Evolutionary conservation across 2,797 vertebrate species (phyloP).

Genomic region (Chelidonichthys spinosus): DNA sequence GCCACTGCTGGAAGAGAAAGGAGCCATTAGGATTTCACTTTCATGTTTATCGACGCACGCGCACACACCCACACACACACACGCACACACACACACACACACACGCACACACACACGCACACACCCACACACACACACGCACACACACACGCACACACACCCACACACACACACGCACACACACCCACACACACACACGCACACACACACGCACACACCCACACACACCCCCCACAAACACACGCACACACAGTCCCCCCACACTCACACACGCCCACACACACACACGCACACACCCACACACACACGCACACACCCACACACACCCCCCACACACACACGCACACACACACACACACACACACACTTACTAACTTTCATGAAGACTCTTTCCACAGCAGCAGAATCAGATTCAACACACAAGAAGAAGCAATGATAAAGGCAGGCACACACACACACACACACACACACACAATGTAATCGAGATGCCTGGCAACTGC

Average conservation of each 20-base stretch:
- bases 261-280: constrained; percentile 40
- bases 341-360: constrained; percentile 25
- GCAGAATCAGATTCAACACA: constrained; percentile 31
- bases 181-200: constrained; percentile 38
- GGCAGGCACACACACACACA: constrained; percentile 6
- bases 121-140: constrained; percentile 26
- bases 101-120: constrained; percentile 34
- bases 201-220: constrained; percentile 18
- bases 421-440: constrained; percentile 29
- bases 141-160: neutral
- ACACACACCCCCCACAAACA: neutral
- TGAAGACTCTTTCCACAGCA: constrained; percentile 29
- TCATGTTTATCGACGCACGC: constrained; percentile 57
- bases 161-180: constrained; percentile 29
- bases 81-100: constrained; percentile 34
- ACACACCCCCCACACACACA: constrained; percentile 26
- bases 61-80: neutral
- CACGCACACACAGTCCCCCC: constrained; percentile 21
- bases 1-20: constrained; percentile 64
- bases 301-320: constrained; percentile 10
- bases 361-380: constrained; percentile 25
- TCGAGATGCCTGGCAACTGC: constrained; percentile 67
- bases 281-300: constrained; percentile 22
- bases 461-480: constrained; percentile 42
- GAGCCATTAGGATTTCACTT: constrained; percentile 75